Percentiles rank a stretch among this genome's conserved stretches.
Evolutionary conservation across 2,888 invertebrate species (phyloP).

Genomic region (Cheilosia soror): DNA sequence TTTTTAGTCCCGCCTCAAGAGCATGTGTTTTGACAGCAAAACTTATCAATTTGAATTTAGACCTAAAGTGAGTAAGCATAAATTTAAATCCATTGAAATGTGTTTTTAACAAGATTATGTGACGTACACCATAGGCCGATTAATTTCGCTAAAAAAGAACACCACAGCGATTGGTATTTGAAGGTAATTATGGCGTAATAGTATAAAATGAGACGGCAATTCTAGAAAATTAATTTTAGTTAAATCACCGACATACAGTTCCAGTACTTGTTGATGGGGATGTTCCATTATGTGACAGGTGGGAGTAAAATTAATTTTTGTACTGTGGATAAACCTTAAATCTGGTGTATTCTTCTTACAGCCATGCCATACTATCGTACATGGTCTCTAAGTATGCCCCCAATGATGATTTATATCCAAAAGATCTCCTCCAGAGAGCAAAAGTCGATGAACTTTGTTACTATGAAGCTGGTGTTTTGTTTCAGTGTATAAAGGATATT

Average conservation of each 20-base stretch:
- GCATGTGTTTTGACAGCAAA: conserved; percentile 82
- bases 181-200: conserved; percentile 49
- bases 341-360: conserved; percentile 68
- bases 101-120: neutral
- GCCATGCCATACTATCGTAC: conserved; percentile 84
- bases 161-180: conserved; percentile 72
- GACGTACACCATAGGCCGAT: conserved; percentile 38
- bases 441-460: conserved; percentile 84
- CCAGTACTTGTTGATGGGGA: conserved; percentile 85
- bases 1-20: conserved; percentile 82
- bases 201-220: neutral
- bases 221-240: conserved; percentile 79
- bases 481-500: conserved; percentile 81
- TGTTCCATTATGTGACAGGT: conserved; percentile 83
- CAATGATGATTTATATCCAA: conserved; percentile 85
- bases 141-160: conserved; percentile 56
- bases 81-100: neutral
- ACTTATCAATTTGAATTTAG: conserved; percentile 80
- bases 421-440: conserved; percentile 84
- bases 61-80: conserved; percentile 77
- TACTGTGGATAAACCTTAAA: neutral
- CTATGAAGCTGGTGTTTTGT: conserved; percentile 84
- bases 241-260: conserved; percentile 85
- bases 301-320: conserved; percentile 7
- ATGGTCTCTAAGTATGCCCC: conserved; percentile 84